Base-by-base conservation (phyloP, 2,113 vertebrate species). In the Pogonocichla stellata region DNA sequence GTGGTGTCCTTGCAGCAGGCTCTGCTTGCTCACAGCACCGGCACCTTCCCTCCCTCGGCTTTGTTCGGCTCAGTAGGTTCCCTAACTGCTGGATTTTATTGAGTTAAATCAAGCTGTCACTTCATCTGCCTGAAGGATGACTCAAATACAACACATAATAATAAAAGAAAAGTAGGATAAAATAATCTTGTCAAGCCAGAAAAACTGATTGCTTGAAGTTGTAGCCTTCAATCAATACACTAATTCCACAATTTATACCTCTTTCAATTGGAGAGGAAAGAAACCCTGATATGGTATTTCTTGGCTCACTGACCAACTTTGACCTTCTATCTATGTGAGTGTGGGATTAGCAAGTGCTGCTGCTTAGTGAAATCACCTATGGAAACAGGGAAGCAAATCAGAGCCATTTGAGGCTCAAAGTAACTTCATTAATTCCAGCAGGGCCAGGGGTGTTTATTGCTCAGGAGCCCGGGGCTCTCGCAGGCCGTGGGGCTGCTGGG, bases 211-310 rank as follows among this genome's bases (percentile, higher is more conserved):
- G 99, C 99, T 99, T 98, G 98, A 98, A 98, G 98, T 98, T 98
- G 98, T 98, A 98, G 98, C 98, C 97, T 97, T 98, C 98, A 99
- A 99, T 99, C 99, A 99, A 99, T 99, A 99, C 98, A 98, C 99
- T 99, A 99, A 99, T 99, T 99, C 98, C 98, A 98, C 99, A 99
- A 99, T 99, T 99, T 99, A 99, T 99, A 99, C 98, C 98, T 97
- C 98, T 96, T 96, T 98, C 98, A 97, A 98, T 98, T 98, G 99
- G 98, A 98, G 96, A 98, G 98, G 99, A 99, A 99, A 98, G 98
- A 98, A 98, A 98, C 98, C 98, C 98, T 99, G 98, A 99, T 99
- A 98, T 98, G 99, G 98, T 99, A 99, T 99, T 99, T 99, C 99
- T 99, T 99, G 99, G 98, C 99, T 99, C 98, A 99, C 99, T 99